Evolutionary conservation across 2,888 invertebrate genomes (phyloP).

Genomic region (Tipula vernalis): DNA sequence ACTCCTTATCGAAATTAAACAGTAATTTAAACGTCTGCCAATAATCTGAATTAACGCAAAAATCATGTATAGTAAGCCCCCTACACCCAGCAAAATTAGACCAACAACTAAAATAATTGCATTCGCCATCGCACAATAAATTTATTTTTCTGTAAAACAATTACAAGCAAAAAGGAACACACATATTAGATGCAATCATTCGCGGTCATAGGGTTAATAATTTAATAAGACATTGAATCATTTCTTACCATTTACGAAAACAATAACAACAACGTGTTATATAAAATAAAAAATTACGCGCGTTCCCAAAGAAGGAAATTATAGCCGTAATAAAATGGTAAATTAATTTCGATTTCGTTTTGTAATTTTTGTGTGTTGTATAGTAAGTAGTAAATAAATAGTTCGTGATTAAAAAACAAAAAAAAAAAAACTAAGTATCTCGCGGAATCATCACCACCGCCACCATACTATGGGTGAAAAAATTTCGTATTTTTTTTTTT

Average conservation of each 20-base stretch:
- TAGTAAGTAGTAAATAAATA: neutral
- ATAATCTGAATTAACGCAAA: neutral
- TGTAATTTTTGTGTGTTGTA: neutral
- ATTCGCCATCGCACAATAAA: neutral
- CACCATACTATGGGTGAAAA: neutral
- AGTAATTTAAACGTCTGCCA: neutral
- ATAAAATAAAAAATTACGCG: neutral
- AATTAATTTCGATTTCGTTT: neutral
- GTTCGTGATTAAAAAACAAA: neutral
- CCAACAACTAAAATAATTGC: neutral
- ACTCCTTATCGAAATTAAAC: neutral
- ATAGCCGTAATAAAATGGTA: neutral
- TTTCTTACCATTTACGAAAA: neutral
- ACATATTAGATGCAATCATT: neutral
- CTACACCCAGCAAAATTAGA: too few relatives aligned
- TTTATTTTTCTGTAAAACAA: neutral
- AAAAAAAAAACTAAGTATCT: neutral
- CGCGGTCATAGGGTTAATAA: neutral
- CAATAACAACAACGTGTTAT: neutral
- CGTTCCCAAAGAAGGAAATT: neutral
- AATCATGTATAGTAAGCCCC: too few relatives aligned
- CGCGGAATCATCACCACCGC: neutral
- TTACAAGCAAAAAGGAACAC: neutral
- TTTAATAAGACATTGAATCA: neutral
- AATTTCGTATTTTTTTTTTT: neutral